Conservation (phyloP, 2,113 vertebrate genomes). For the Ictalurus punctatus region DNA sequence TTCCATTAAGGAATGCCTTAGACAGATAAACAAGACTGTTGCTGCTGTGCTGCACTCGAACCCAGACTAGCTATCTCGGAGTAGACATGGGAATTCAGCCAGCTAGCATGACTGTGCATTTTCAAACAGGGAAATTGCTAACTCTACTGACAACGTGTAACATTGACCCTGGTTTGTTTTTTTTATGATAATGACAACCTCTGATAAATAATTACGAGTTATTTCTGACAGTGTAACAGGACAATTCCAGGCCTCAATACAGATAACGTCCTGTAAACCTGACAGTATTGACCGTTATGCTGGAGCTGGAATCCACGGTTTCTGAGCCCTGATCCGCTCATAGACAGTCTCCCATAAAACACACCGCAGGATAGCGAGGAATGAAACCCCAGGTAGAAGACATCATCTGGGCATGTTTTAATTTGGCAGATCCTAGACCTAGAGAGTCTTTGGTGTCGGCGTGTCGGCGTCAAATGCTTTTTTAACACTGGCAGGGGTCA, state of each 20-base stretch:
- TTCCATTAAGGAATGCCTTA: background rate
- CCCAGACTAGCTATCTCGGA: background rate
- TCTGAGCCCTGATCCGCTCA: background rate
- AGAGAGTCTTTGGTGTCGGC: background rate
- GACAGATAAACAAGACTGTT: background rate
- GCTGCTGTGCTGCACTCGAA: background rate
- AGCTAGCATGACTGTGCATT: background rate
- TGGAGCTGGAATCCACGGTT: background rate
- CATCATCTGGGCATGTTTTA: conserved; percentile 28
- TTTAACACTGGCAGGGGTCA: background rate
- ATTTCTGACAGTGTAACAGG: no score
- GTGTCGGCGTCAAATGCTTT: conserved; percentile 6
- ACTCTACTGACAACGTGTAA: background rate
- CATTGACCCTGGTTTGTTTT: background rate
- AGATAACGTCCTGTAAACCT: background rate
- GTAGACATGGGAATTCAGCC: background rate
- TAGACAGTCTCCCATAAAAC: background rate
- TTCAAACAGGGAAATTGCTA: background rate
- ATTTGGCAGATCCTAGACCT: background rate
- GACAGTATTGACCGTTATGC: background rate
- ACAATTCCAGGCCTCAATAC: background rate
- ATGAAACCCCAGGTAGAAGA: conserved; percentile 18
- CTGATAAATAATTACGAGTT: no score
- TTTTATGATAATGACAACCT: background rate
- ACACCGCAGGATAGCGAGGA: background rate